Conservation (phyloP, 1,140 invertebrate genomes). For the Xylocopa sonorina region DNA sequence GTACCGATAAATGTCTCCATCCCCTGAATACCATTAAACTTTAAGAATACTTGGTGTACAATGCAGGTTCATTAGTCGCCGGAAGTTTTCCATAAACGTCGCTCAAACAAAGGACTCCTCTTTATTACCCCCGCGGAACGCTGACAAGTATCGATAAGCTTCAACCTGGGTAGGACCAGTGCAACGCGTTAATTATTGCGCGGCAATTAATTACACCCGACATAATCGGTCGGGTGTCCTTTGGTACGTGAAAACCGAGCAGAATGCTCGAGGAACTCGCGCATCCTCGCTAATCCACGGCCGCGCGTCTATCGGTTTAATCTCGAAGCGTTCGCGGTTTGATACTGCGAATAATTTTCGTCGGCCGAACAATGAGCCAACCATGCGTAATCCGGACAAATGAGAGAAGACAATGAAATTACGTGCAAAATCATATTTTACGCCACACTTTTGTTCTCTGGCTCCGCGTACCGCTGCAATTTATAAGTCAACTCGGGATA, state of each 20-base stretch:
- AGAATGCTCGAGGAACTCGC: constrained; percentile 1
- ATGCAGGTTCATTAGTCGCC: background rate
- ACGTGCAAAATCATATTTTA: background rate
- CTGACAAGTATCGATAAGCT: constrained; percentile 7
- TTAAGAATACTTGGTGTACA: background rate
- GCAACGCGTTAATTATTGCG: constrained; percentile 42
- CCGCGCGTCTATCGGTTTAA: background rate
- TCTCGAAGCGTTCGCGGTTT: background rate
- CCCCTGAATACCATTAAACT: constrained; percentile 14
- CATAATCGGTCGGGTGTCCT: constrained; percentile 13
- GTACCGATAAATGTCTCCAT: background rate
- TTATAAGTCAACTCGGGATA: no score
- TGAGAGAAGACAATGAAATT: background rate
- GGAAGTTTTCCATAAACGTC: background rate
- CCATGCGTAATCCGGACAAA: background rate
- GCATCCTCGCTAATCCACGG: background rate
- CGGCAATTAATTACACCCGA: constrained; percentile 49
- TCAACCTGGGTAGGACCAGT: background rate
- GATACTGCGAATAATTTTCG: background rate
- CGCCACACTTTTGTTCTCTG: no score
- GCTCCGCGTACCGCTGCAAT: no score
- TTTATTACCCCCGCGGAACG: background rate
- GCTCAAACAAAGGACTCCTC: background rate
- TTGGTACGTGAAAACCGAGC: constrained; percentile 8
- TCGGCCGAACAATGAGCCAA: background rate